Evolutionary conservation across 2,797 vertebrate genomes (phyloP), one percentile per base, ranked within the genome.

Genomic region (Peromyscus attwateri): DNA sequence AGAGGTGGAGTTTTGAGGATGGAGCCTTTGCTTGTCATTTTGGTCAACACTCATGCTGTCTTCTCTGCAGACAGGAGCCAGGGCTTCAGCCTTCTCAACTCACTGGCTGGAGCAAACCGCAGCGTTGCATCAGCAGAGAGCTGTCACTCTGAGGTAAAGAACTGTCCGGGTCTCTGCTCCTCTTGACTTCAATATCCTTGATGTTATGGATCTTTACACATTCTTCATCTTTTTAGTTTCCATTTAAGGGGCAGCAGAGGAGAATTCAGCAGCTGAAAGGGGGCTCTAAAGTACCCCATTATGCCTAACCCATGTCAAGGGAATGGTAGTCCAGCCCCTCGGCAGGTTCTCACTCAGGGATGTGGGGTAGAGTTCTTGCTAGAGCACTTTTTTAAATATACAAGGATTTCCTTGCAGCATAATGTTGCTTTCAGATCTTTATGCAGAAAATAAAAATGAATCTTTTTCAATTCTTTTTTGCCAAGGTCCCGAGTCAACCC

Each of bases 51-150:
- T 46, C 29, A 13, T 23, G 27, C 34, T 68, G 98, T 81, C 82
- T 97, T 92, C 90, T 89, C 98, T 96, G 76, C 96, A 99, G 99
- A 99, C 43, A 99, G 99, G 98, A 99, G 98, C 97, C 99, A 99
- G 96, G 99, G 99, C 93, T 99, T 99, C 91, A 99, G 99, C 84
- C 98, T 99, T 64, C 99, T 99, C 98, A 99, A 99, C 95, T 99
- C 99, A 1, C 98, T 99, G 97, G 99, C 99, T 68, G 99, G 99
- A 12, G 98, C 99, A 0, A 99, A 98, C 98, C 99, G 98, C 92
- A 99, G 98, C 97, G 95, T 98, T 87, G 98, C 95, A 34, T 91
- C 98, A 10, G 97, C 96, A 96, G 99, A 98, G 94, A 98, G 97
- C 97, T 98, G 97, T 49, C 99, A 99, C 49, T 96, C 98, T 92